phyloP scores from a whole-genome alignment of 2,888 invertebrate genomes.

The Euspilapteryx auroguttella region DNA sequence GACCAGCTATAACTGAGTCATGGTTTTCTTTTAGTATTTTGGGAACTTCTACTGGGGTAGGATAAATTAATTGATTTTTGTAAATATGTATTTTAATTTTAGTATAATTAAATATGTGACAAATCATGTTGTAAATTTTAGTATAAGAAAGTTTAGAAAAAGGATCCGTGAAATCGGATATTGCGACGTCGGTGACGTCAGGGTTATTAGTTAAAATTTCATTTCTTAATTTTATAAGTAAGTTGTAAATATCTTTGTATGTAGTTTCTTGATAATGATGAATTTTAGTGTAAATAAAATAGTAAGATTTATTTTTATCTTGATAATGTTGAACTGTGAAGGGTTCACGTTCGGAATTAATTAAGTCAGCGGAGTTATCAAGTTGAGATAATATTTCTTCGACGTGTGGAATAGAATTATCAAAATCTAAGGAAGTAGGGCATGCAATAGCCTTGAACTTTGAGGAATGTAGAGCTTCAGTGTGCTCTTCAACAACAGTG shows the following conservation, averaged over 20 bases:
- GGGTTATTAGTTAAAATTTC: conserved; percentile 1
- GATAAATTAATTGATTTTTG: conserved; percentile 1
- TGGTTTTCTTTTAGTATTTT: conserved; percentile 2
- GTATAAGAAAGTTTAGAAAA: conserved; percentile 1
- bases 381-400: neutral
- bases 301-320: conserved; percentile 5
- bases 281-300: conserved; percentile 7
- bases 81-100: neutral
- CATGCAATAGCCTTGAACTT: conserved; percentile 5
- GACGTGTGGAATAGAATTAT: conserved; percentile 1
- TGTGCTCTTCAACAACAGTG: conserved; percentile 2
- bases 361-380: neutral
- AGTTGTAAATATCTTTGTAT: conserved; percentile 6
- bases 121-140: conserved; percentile 4
- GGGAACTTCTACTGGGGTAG: neutral
- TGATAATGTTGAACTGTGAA: conserved; percentile 1
- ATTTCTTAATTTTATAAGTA: conserved; percentile 6
- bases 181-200: conserved; percentile 3
- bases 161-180: conserved; percentile 2
- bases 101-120: neutral
- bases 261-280: conserved; percentile 8
- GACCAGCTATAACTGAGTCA: conserved; percentile 1
- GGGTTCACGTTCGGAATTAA: conserved; percentile 3
- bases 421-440: conserved; percentile 6
- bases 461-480: conserved; percentile 4